These are phyloP conservation scores for Abramis brama DNA, from an alignment of 2,113 vertebrate genomes.

Conservation along the genomic window DNA sequence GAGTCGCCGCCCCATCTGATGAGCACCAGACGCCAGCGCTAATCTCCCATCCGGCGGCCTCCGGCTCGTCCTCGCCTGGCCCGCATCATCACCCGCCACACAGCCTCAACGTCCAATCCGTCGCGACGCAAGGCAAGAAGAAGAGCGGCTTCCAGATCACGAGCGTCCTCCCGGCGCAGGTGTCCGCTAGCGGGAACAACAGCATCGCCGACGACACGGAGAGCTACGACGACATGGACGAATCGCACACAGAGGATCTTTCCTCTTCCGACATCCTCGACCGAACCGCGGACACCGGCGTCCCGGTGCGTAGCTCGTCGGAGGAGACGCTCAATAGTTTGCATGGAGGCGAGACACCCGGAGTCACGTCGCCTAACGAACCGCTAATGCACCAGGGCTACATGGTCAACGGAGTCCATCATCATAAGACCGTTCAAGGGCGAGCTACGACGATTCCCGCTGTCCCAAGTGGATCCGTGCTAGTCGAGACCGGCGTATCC, in stretches of 20 bases:
- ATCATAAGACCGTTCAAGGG: slow-evolving; percentile 67
- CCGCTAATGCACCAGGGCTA: slow-evolving; percentile 82
- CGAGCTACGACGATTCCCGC: background rate
- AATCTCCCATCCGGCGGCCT: slow-evolving; percentile 72
- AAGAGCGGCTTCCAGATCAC: slow-evolving; percentile 99
- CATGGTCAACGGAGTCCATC: slow-evolving; percentile 90
- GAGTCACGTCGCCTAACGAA: slow-evolving; percentile 92
- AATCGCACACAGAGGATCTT: slow-evolving; percentile 95
- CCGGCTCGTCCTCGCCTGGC: slow-evolving; percentile 78
- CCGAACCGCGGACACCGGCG: slow-evolving; percentile 88
- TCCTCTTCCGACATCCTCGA: slow-evolving; percentile 95
- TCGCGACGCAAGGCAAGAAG: slow-evolving; percentile 92
- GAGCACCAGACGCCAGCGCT: slow-evolving; percentile 69
- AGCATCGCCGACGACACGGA: slow-evolving; percentile 96
- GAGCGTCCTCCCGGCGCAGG: slow-evolving; percentile 93
- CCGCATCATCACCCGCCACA: slow-evolving; percentile 84
- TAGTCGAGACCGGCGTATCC: no score
- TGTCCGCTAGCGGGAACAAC: slow-evolving; percentile 93
- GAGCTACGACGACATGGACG: slow-evolving; percentile 96
- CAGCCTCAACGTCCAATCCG: slow-evolving; percentile 78
- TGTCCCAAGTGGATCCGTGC: slow-evolving; percentile 14
- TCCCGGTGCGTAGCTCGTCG: slow-evolving; percentile 92
- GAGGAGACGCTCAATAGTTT: slow-evolving; percentile 97
- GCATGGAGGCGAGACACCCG: slow-evolving; percentile 92
- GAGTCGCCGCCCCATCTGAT: slow-evolving; percentile 70